Evolutionary conservation across 2,797 vertebrate genomes (phyloP).

Genomic region (Karalla daura): DNA sequence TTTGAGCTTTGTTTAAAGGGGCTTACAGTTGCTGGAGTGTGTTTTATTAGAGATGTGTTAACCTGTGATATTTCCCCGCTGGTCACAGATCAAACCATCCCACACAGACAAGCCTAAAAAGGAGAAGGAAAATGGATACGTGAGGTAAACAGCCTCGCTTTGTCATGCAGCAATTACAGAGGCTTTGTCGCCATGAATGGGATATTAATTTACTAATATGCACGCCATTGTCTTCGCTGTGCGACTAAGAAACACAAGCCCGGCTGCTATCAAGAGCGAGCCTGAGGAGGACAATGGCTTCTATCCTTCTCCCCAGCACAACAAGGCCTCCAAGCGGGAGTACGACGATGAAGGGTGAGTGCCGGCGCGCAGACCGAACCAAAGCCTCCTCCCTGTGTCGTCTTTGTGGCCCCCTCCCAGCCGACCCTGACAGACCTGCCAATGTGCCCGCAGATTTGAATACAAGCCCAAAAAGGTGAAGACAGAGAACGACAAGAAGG

Average conservation of each 20-base stretch:
- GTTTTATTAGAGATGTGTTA: slow-evolving; percentile 1
- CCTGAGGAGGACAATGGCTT: slow-evolving; percentile 89
- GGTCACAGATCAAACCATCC: slow-evolving; percentile 83
- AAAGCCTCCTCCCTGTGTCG: too few relatives aligned
- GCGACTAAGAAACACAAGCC: slow-evolving; percentile 78
- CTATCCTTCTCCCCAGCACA: slow-evolving; percentile 86
- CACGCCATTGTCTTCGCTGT: slow-evolving; percentile 28
- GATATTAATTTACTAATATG: slow-evolving; percentile 10
- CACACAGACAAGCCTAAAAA: slow-evolving; percentile 90
- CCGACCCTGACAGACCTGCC: too few relatives aligned
- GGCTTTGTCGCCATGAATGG: not conserved
- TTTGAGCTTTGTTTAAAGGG: not conserved
- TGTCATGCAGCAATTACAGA: not conserved
- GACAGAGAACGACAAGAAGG: slow-evolving; percentile 92
- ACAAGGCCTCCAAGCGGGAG: slow-evolving; percentile 88
- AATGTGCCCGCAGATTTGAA: slow-evolving; percentile 86
- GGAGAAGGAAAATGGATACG: slow-evolving; percentile 95
- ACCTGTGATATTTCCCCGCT: slow-evolving; percentile 41
- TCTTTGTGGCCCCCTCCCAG: too few relatives aligned
- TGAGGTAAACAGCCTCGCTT: slow-evolving; percentile 82
- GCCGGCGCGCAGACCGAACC: too few relatives aligned
- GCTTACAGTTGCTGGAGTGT: not conserved
- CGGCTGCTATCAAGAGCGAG: slow-evolving; percentile 89
- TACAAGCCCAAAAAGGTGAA: slow-evolving; percentile 93
- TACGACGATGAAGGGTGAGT: slow-evolving; percentile 91